A percentile compares a stretch with the other conserved stretches of the same genome.
Evolutionary conservation across 2,113 vertebrate genomes (phyloP).

Genomic region (human): DNA sequence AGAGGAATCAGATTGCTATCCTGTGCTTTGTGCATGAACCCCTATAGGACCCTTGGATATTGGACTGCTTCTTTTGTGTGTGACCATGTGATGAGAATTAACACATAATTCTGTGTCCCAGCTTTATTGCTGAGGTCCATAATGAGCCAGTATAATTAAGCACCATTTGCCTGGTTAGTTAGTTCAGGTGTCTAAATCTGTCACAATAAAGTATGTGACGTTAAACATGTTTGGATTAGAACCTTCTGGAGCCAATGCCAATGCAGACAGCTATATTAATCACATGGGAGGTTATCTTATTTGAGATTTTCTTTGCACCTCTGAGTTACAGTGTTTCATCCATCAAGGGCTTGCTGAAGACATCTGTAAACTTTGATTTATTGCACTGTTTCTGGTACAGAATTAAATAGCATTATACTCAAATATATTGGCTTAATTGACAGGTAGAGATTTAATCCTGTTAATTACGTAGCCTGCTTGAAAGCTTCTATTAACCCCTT

Average conservation of each 20-base stretch:
- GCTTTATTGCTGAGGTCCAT: slow-evolving; percentile 63
- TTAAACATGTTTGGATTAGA: slow-evolving; percentile 76
- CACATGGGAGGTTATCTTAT: slow-evolving; percentile 81
- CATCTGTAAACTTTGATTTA: slow-evolving; percentile 84
- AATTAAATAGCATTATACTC: slow-evolving; percentile 82
- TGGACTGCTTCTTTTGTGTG: background rate
- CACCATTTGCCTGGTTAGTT: slow-evolving; percentile 75
- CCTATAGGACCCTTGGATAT: background rate
- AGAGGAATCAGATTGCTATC: background rate
- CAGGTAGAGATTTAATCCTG: slow-evolving; percentile 80
- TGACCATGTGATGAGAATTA: slow-evolving; percentile 22
- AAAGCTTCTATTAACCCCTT: slow-evolving; percentile 79
- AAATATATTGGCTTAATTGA: slow-evolving; percentile 84
- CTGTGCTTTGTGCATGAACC: background rate
- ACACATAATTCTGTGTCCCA: slow-evolving; percentile 29
- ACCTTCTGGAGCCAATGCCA: slow-evolving; percentile 80
- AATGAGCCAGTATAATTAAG: slow-evolving; percentile 77
- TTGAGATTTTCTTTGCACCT: slow-evolving; percentile 81
- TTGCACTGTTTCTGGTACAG: slow-evolving; percentile 78
- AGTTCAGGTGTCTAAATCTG: slow-evolving; percentile 78
- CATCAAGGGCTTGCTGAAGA: slow-evolving; percentile 83
- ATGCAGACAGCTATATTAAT: slow-evolving; percentile 84
- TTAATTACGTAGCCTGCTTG: slow-evolving; percentile 74
- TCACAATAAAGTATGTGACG: slow-evolving; percentile 68
- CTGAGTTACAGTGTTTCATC: slow-evolving; percentile 80